phyloP scores from a whole-genome alignment of 2,113 vertebrate genomes.

The Speoplatyrhinus poulsoni region DNA sequence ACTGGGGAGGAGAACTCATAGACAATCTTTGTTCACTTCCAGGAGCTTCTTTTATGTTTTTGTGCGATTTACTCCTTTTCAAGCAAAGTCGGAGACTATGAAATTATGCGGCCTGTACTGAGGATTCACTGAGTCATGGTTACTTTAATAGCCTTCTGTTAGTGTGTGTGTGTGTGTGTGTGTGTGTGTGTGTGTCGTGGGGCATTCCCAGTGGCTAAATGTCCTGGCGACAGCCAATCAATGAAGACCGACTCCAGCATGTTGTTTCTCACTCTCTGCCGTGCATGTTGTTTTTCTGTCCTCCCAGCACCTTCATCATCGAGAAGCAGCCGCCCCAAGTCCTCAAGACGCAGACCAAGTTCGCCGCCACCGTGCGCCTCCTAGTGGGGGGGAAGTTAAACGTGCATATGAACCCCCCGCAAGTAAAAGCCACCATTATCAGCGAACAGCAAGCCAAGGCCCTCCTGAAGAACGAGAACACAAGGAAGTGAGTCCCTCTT shows the following conservation, averaged over 20 bases:
- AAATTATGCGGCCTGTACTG: too few species aligned
- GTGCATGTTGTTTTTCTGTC: conserved; percentile 7
- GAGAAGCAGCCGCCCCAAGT: conserved; percentile 98
- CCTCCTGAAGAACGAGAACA: conserved; percentile 90
- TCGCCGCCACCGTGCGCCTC: conserved; percentile 92
- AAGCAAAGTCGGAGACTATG: not conserved
- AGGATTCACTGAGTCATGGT: conserved; percentile 8
- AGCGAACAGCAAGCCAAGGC: conserved; percentile 94
- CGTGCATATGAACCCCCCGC: conserved; percentile 97
- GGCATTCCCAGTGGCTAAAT: conserved; percentile 18
- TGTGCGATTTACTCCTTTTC: not conserved
- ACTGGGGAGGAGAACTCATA: conserved; percentile 5
- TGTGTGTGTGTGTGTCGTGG: conserved; percentile 1
- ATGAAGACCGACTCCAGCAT: conserved; percentile 1
- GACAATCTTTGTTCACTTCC: not conserved
- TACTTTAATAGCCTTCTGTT: not conserved
- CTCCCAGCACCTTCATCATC: conserved; percentile 93
- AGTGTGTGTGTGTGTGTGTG: not conserved
- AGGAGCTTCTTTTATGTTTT: not conserved
- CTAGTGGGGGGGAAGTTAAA: conserved; percentile 95
- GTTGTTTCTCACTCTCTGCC: not conserved
- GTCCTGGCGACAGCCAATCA: not conserved
- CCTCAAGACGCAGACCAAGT: conserved; percentile 97
- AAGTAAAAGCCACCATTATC: conserved; percentile 98
- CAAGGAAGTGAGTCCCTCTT: conserved; percentile 80